These are phyloP conservation scores for Eira barbara DNA, from an alignment of 2,113 vertebrate species.

Conservation along the genomic window DNA sequence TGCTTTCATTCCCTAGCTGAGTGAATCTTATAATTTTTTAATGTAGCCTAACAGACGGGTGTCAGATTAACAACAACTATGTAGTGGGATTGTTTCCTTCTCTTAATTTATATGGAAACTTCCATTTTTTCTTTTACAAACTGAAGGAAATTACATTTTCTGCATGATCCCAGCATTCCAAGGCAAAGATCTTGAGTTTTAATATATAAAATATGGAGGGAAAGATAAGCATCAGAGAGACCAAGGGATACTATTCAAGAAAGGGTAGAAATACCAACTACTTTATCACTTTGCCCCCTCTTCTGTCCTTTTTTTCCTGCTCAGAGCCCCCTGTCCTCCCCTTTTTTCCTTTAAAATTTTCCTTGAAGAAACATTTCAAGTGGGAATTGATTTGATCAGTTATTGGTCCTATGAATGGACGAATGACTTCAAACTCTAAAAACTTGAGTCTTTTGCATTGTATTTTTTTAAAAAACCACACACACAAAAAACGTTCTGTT, in stretches of 20 bases:
- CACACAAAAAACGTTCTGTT: neutral
- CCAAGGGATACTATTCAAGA: neutral
- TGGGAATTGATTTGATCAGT: neutral
- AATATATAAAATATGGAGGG: neutral
- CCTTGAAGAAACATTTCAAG: neutral
- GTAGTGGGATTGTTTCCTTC: neutral
- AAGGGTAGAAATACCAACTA: neutral
- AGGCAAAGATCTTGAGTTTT: neutral
- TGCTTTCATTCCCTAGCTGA: neutral
- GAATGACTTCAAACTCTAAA: neutral
- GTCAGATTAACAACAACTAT: neutral
- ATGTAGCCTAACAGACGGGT: neutral
- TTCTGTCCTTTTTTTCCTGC: fast-evolving
- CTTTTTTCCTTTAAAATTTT: neutral
- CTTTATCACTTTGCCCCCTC: neutral
- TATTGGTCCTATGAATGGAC: neutral
- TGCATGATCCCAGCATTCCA: neutral
- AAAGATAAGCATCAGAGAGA: neutral
- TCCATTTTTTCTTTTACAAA: neutral
- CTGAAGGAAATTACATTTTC: neutral
- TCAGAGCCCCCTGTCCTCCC: neutral
- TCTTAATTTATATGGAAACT: neutral
- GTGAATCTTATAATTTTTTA: neutral
- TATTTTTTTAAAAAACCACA: neutral
- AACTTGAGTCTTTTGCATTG: neutral